A percentile compares a stretch with the other conserved stretches of the same genome.
Conservation (phyloP, 2,113 vertebrate species). For the Dicaeum eximium region DNA sequence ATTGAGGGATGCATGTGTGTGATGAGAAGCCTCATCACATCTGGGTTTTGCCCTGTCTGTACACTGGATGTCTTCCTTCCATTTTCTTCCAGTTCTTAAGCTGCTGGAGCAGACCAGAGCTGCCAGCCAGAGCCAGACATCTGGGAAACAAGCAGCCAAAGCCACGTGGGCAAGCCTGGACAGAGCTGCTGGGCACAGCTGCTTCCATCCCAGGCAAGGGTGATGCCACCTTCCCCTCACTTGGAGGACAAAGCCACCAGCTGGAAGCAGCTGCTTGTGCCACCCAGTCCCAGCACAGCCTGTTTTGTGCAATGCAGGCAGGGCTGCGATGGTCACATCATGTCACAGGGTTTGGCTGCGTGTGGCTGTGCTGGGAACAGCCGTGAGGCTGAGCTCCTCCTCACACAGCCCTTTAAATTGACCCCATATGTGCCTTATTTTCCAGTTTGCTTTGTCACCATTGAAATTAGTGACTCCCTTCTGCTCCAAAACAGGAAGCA, state of each 20-base stretch:
- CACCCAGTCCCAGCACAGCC: background rate
- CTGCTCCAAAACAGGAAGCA: background rate
- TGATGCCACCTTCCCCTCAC: background rate
- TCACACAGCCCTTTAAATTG: background rate
- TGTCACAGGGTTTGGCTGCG: background rate
- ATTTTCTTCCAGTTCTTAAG: background rate
- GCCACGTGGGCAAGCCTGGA: background rate
- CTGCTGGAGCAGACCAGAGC: background rate
- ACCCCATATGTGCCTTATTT: conserved; percentile 16
- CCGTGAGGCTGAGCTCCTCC: background rate
- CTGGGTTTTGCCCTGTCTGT: background rate
- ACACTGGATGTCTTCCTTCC: background rate
- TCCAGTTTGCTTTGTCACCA: background rate
- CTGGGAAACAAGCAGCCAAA: background rate
- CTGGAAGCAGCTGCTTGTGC: background rate
- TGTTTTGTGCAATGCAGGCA: background rate
- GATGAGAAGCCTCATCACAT: background rate
- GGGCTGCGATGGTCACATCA: background rate
- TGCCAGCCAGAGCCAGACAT: background rate
- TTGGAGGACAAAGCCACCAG: background rate
- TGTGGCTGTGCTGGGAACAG: background rate
- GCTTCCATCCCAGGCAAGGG: background rate
- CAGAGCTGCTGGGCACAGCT: background rate
- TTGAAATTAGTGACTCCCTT: background rate
- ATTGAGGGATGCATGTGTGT: accelerated